Base-by-base conservation (phyloP, 2,113 vertebrate genomes). In the Xenus cinereus region DNA sequence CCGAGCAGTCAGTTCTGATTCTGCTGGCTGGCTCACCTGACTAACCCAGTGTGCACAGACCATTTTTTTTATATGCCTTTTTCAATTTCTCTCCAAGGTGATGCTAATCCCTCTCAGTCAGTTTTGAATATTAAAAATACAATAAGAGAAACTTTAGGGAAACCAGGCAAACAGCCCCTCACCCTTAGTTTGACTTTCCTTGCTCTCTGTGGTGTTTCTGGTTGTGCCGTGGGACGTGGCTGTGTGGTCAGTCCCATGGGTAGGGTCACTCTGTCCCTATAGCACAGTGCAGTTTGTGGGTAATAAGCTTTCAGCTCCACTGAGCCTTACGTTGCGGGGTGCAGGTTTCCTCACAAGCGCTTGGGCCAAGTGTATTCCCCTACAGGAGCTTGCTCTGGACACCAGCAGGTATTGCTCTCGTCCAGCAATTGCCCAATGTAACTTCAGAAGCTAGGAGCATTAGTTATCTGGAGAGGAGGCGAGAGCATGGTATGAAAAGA, bases 151-250 rank as follows among this genome's bases (percentile, higher is more conserved):
- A 27, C 16, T 37, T 43, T 68, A 68, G 73, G 30, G n/a, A 66
- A 95, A 41, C 9, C 23, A 41, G 6, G 30, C 50, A 51, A 64
- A 26, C 27, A 32, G 9, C 14, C 19, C 17, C 14, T 46, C 10
- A 22, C 22, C 46, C 28, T 39, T 24, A 3, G 12, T 48, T 53
- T 27, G 66, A 14, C 33, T 64, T 59, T 4, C 21, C 32, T 43
- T 21, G 9, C 27, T 43, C 14, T 41, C 33, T 7, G 3, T 3
- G 8, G 12, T 22, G 11, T 19, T 74, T 35, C 35, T 48, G 14
- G 12, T n/a, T 51, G 16, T 23, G 19, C 23, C 0, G 1, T 16
- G 19, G n/a, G 33, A 26, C 1, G 1, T 9, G 35, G 22, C 63
- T 19, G 21, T 2, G 13, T 8, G 51, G 27, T 32, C 30, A 12